Evolutionary conservation across 2,888 invertebrate genomes (phyloP).

Genomic region (Mylabris sibirica): DNA sequence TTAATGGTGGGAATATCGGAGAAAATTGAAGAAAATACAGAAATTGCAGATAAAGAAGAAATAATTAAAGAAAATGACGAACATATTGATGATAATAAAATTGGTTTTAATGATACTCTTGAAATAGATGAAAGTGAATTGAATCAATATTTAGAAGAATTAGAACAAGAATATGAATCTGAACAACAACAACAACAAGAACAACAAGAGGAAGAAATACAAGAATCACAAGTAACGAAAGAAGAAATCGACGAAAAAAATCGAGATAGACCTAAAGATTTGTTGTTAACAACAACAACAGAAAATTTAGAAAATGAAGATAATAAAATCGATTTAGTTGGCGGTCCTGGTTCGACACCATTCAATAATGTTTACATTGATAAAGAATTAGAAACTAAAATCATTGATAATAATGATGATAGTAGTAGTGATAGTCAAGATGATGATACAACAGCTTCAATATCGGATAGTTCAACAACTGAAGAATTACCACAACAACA

Average conservation of each 20-base stretch:
- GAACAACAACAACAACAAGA: constrained; percentile 18
- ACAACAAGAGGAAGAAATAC: constrained; percentile 15
- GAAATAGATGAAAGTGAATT: constrained; percentile 57
- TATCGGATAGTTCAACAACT: constrained; percentile 53
- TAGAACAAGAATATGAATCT: constrained; percentile 53
- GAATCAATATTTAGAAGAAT: constrained; percentile 54
- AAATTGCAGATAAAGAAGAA: constrained; percentile 2
- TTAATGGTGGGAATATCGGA: too few species aligned
- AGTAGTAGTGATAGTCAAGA: neutral
- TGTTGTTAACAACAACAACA: constrained; percentile 27
- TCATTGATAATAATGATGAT: constrained; percentile 37
- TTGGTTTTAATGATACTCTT: constrained; percentile 52
- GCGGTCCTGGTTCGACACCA: constrained; percentile 60
- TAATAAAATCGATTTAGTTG: constrained; percentile 50
- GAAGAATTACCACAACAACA: constrained; percentile 31
- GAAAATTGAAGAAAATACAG: constrained; percentile 23
- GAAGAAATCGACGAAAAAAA: constrained; percentile 23
- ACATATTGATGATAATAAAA: constrained; percentile 15
- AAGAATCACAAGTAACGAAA: constrained; percentile 23
- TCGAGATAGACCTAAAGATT: constrained; percentile 38
- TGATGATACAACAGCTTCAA: constrained; percentile 35
- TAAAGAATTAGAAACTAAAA: constrained; percentile 44
- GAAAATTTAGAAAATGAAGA: constrained; percentile 31
- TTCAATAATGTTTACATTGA: constrained; percentile 59
- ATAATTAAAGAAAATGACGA: constrained; percentile 23